Evolutionary conservation across 2,113 vertebrate genomes (phyloP), one percentile per base, ranked within the genome.

Genomic region (Mixornis gularis): DNA sequence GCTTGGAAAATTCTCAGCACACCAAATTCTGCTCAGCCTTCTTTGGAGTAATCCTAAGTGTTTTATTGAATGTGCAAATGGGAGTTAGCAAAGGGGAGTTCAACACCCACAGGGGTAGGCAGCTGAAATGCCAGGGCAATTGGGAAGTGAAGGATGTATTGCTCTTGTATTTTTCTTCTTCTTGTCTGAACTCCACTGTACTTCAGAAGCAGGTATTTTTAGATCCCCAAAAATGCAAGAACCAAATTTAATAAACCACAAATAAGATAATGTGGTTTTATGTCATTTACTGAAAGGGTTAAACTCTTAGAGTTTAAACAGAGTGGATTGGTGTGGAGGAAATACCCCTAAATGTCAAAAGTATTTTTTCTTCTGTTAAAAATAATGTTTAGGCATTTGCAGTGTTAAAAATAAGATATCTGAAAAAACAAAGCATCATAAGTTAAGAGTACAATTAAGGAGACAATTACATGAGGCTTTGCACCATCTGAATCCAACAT

Each of bases 141-240:
- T 1, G 0, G 19, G 38, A 71, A 60, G 32, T 1, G 2, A 25
- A 46, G 44, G 12, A 8, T 60, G 6, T 32, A 20, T n/a, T 56
- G 12, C 30, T 52, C n/a, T 13, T 4, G 10, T 26, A 12, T 29
- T 65, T 65, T 29, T 66, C 5, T 40, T 66, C 30, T 46, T 70
- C n/a, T 84, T 72, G 22, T 5, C 4, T 21, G 34, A 62, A 38
- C 30, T 52, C 46, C n/a, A 46, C 12, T 49, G 7, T 10, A 9
- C 11, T 59, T 36, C 55, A 55, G 55, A 41, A 86, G 5, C 4
- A 46, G 7, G 12, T 46, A 51, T 38, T 83, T 91, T 83, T 34
- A 56, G 30, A 41, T 7, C 5, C 9, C 12, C 4, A 49, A 79
- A 82, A 38, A 34, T 17, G 6, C 58, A 90, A 48, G 17, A 38